Evolutionary conservation across 2,113 vertebrate genomes (phyloP).

Genomic region (Passer domesticus): DNA sequence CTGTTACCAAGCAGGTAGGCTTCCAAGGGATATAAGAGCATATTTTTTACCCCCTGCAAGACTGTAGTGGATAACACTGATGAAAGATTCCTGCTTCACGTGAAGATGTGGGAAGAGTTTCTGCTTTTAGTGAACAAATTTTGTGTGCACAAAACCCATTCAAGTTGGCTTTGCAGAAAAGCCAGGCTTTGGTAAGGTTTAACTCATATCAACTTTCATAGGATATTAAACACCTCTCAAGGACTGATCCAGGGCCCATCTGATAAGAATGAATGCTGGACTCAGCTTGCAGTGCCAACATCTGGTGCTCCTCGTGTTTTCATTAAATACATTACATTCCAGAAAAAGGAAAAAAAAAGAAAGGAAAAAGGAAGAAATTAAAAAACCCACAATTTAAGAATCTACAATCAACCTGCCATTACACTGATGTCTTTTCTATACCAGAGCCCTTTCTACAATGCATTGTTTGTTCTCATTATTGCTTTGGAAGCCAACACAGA

Average conservation of each 20-base stretch:
- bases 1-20: neutral
- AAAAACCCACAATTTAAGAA: neutral
- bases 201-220: neutral
- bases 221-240: slow-evolving; percentile 28
- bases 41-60: neutral
- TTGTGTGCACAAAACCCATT: neutral
- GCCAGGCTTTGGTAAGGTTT: neutral
- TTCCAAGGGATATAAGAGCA: neutral
- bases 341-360: neutral
- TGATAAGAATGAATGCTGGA: neutral
- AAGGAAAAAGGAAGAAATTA: neutral
- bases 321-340: neutral
- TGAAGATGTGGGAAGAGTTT: neutral
- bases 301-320: neutral
- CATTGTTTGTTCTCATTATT: neutral
- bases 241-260: neutral
- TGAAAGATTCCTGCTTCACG: neutral
- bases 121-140: neutral
- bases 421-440: neutral
- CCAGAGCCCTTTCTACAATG: neutral
- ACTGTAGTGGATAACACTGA: neutral
- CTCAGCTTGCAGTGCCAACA: neutral
- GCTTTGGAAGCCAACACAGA: neutral
- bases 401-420: neutral
- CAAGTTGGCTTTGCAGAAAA: neutral